These are phyloP conservation scores for Habroteleia sp. DNA, from an alignment of 2,888 invertebrate species.

Conservation along the genomic window DNA sequence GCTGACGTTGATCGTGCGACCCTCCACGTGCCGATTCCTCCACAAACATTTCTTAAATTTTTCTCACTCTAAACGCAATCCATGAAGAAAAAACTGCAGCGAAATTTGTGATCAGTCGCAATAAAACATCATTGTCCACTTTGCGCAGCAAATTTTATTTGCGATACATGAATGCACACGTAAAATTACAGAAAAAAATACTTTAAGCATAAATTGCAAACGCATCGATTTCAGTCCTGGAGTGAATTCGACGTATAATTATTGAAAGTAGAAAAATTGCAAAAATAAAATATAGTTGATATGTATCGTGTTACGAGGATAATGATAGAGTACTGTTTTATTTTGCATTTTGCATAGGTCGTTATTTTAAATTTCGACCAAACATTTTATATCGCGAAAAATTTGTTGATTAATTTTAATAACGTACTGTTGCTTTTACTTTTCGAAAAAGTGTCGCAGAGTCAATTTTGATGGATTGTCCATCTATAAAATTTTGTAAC, in stretches of 20 bases:
- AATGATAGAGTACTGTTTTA: background rate
- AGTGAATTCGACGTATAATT: constrained; percentile 6
- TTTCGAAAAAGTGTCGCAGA: constrained; percentile 4
- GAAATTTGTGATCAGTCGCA: constrained; percentile 15
- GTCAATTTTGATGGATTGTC: constrained; percentile 9
- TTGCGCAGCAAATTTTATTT: constrained; percentile 50
- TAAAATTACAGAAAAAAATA: background rate
- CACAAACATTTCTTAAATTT: constrained; percentile 94
- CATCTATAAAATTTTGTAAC: too few relatives aligned
- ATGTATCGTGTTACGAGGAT: background rate
- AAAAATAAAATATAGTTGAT: background rate
- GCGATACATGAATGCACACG: constrained; percentile 1
- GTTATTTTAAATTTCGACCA: background rate
- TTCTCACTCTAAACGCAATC: constrained; percentile 87
- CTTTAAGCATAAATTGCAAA: too few relatives aligned
- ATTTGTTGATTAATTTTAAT: constrained; percentile 38
- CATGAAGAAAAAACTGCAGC: background rate
- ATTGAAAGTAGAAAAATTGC: constrained; percentile 10
- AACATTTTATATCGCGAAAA: constrained; percentile 2
- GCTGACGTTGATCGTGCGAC: constrained; percentile 89
- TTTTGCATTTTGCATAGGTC: constrained; percentile 1
- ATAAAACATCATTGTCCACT: constrained; percentile 35
- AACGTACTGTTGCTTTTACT: constrained; percentile 5
- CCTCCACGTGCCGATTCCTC: constrained; percentile 92
- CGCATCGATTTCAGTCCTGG: constrained; percentile 15